Evolutionary conservation across 2,888 invertebrate genomes (phyloP).

Genomic region (Polia nebulosa): DNA sequence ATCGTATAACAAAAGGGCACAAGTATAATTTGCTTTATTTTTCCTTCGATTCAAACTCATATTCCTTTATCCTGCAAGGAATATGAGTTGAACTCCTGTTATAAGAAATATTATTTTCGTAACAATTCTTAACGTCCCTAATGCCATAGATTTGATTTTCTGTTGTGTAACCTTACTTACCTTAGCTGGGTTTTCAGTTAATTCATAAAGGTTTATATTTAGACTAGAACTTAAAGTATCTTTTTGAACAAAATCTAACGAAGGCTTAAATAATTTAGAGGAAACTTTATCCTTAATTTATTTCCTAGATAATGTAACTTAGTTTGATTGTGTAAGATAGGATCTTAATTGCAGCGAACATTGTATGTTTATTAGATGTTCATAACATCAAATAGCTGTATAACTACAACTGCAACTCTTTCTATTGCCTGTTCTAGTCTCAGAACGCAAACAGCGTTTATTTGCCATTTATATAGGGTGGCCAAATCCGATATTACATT

Average conservation of each 20-base stretch:
- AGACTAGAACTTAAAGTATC: no score
- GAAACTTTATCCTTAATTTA: slow-evolving; percentile 11
- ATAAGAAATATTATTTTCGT: no score
- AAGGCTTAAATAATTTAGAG: background rate
- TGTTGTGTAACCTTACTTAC: background rate
- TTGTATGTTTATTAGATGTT: slow-evolving; percentile 17
- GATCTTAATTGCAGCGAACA: background rate
- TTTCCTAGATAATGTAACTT: background rate
- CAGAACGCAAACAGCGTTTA: slow-evolving; percentile 18
- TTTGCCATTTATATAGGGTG: slow-evolving; percentile 36
- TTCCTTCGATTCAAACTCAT: background rate
- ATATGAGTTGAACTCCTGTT: no score
- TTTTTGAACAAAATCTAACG: no score
- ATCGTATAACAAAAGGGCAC: background rate
- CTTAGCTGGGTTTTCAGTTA: slow-evolving; percentile 6
- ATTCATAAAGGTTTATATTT: background rate
- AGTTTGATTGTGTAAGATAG: background rate
- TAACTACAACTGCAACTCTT: slow-evolving; percentile 24
- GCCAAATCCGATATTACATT: no score
- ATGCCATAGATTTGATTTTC: background rate
- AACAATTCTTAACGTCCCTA: no score
- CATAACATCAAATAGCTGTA: slow-evolving; percentile 17
- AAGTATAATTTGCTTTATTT: background rate
- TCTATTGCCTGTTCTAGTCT: slow-evolving; percentile 19
- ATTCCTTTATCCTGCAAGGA: background rate